These are phyloP conservation scores for Lasioglossum morio DNA, from an alignment of 2,888 invertebrate species.

Conservation along the genomic window DNA sequence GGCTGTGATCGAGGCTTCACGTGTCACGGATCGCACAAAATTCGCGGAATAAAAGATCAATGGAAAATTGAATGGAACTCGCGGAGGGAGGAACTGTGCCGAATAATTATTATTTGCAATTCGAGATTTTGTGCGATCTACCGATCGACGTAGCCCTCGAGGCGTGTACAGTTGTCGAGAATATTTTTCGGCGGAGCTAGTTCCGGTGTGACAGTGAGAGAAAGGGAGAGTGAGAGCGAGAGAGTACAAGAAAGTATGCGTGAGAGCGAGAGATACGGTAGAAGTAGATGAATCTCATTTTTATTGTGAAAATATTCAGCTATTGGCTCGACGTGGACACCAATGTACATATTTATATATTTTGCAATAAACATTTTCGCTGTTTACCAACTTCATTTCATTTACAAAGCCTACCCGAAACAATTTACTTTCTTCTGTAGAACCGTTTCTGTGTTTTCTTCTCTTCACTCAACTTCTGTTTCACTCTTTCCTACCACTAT, in stretches of 20 bases:
- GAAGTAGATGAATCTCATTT: slow-evolving; percentile 72
- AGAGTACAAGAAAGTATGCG: slow-evolving; percentile 51
- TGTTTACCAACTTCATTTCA: slow-evolving; percentile 83
- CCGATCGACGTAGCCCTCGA: slow-evolving; percentile 33
- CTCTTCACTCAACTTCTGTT: slow-evolving; percentile 22
- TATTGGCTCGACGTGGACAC: slow-evolving; percentile 83
- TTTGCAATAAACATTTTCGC: slow-evolving; percentile 84
- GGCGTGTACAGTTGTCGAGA: slow-evolving; percentile 39
- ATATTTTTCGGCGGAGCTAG: slow-evolving; percentile 64
- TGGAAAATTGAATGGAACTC: not conserved
- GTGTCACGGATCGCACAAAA: slow-evolving; percentile 65
- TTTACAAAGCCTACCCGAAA: slow-evolving; percentile 77
- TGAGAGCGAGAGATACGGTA: slow-evolving; percentile 62
- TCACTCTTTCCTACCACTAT: slow-evolving; percentile 18
- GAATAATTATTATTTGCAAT: not conserved
- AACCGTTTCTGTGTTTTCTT: slow-evolving; percentile 13
- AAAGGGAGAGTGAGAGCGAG: slow-evolving; percentile 11
- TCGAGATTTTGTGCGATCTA: slow-evolving; percentile 69
- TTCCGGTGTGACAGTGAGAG: slow-evolving; percentile 36
- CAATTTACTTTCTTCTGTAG: slow-evolving; percentile 27
- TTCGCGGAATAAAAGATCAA: not conserved
- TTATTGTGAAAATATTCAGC: slow-evolving; percentile 82
- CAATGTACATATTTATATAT: slow-evolving; percentile 83
- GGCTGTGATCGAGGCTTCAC: not conserved
- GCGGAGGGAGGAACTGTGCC: not conserved